These are phyloP conservation scores for Mormyrus hasselquistii DNA, from an alignment of 2,797 vertebrate species.

Conservation along the genomic window DNA sequence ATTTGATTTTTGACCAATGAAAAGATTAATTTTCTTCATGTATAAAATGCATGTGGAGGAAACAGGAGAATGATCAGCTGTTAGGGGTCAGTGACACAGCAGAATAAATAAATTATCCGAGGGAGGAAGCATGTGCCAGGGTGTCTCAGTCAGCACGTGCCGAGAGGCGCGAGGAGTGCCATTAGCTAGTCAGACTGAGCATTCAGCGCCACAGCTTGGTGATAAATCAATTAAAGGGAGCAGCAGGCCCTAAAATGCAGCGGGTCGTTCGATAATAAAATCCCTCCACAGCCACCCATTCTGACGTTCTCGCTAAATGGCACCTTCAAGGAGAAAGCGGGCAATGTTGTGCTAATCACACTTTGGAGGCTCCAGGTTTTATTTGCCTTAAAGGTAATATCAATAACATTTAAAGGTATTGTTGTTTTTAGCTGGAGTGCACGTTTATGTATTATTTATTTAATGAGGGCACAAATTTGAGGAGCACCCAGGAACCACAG, in stretches of 20 bases:
- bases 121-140: background rate
- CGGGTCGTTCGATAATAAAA: constrained; percentile 18
- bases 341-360: background rate
- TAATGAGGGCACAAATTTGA: background rate
- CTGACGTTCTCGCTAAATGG: background rate
- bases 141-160: background rate
- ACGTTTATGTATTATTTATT: background rate
- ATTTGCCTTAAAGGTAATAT: constrained; percentile 1
- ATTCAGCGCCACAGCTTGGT: constrained; percentile 8
- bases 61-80: constrained; percentile 10
- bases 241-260: constrained; percentile 9
- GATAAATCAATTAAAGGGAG: constrained; percentile 30
- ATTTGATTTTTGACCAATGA: background rate
- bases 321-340: background rate
- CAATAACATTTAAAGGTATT: background rate
- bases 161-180: background rate
- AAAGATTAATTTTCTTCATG: background rate
- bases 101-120: background rate
- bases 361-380: background rate
- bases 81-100: background rate
- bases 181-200: constrained; percentile 21
- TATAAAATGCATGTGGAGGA: constrained; percentile 31
- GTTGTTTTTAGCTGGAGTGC: background rate
- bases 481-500: background rate
- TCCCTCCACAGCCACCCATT: background rate